phyloP scores from a whole-genome alignment of 2,797 vertebrate genomes.

The Etheostoma perlongum region DNA sequence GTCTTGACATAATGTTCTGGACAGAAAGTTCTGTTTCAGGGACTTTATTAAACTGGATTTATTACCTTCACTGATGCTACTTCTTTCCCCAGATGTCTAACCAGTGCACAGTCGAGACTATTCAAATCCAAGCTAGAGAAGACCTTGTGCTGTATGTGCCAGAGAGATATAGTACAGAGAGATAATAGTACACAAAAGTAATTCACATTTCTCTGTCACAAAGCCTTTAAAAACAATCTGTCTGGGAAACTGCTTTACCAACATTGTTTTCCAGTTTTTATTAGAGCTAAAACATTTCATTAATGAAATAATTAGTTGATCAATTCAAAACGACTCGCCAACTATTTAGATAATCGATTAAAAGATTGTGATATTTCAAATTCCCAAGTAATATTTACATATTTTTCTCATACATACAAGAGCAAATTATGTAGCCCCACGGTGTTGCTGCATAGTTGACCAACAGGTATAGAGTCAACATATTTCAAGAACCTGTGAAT shows the following conservation, averaged over 20 bases:
- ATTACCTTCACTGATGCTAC: background rate
- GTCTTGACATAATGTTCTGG: constrained; percentile 1
- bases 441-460: constrained; percentile 19
- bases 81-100: constrained; percentile 1
- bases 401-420: background rate
- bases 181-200: background rate
- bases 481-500: constrained; percentile 48
- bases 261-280: background rate
- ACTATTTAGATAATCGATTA: background rate
- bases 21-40: constrained; percentile 4
- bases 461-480: constrained; percentile 13
- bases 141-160: constrained; percentile 23
- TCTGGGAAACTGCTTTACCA: background rate
- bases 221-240: background rate
- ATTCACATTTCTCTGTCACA: background rate
- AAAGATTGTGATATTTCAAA: background rate
- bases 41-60: background rate
- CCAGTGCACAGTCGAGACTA: background rate
- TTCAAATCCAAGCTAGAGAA: constrained; percentile 18
- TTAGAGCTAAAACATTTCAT: background rate
- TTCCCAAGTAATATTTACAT: background rate
- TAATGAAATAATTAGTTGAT: background rate
- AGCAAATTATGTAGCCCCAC: constrained; percentile 5
- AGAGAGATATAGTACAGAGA: background rate
- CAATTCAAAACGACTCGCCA: background rate